Base-by-base conservation (phyloP, 2,888 invertebrate genomes). In the Drosophila barbarae region DNA sequence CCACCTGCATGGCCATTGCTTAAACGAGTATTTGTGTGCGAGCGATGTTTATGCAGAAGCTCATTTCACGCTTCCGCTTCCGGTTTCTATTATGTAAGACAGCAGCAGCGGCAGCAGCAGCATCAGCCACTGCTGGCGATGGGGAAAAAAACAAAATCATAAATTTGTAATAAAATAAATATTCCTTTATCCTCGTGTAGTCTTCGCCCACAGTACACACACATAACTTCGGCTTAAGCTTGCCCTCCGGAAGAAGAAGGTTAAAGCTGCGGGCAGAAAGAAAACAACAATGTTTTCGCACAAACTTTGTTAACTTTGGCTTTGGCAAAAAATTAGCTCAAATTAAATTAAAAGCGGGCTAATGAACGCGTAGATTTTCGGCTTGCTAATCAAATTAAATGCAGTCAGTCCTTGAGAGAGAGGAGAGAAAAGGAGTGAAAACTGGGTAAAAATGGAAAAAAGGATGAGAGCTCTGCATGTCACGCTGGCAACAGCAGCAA, bases 51-150 rank as follows among this genome's bases (percentile, higher is more conserved):
- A 82, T 85, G 77, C 74, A 81, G 76, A 77, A 84, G 79, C 82
- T 83, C 82, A 83, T 85, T 83, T 84, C 79, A 77, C 76, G 85
- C 85, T 81, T 85, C 83, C 85, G 83, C 70, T 85, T 85, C 83
- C 83, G 85, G 58, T 75, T 77, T 73, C 72, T 73, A 71, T 77
- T 75, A 71, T 82, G 75, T 71, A 68, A 54, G 42, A 53, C 59
- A 23, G 28, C 42, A 35, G 50, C 49, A 54, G 50, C 49, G 54
- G 60, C 47, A 46, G 50, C 51, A 61, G 60, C 47, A 46, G 50
- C 51, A 61, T 52, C 13, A 9, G 23, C 23, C 10, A 6, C 2
- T 9, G 23, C 32, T 13, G 46, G 13, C 15, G 10, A 30, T 13
- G 57, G 23, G 36, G 46, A 41, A 79, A 85, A 85, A 86, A 85